Evolutionary conservation across 2,888 invertebrate genomes (phyloP), one percentile per base, ranked within the genome.

Genomic region (Epsilonema sp.): DNA sequence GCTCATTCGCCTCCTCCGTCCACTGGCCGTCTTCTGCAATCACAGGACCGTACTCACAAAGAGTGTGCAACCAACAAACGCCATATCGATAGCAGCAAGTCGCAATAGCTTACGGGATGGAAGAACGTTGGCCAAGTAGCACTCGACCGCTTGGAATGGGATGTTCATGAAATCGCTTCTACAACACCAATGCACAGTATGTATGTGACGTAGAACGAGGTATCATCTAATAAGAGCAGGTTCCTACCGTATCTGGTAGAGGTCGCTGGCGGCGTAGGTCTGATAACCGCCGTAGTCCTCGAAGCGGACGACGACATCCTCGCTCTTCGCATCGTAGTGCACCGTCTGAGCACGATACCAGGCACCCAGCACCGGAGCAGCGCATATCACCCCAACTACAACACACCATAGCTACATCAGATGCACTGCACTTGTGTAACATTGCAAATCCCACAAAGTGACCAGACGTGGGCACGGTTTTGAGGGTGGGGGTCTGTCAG

Each of bases 131-230:
- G 85, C 85, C 62, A 97, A 72, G 65, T 80, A 76, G 65, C 90
- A 86, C 73, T 97, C 94, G 43, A 84, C 80, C 49, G 92, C 86
- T 76, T 94, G 92, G 76, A 94, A 94, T 46, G 94, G 94, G 66
- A 92, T 73, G 49, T 78, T 74, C 75, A 90, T 79, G 67, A 87
- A 90, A 70, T 94, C 90, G 46, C 79, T 79, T 58, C 87, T 69
- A 55, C 42, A 57, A 53, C 16, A 5, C 44, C 22, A 39, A 46
- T n/a, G n/a, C n/a, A n/a, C n/a, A n/a, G n/a, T n/a, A n/a, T n/a
- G n/a, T n/a, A n/a, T n/a, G n/a, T 46, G 22, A n/a, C 16, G 5
- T 3, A 19, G 22, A 36, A 16, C 3, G 37, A 11, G 22, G 4
- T 26, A 11, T 43, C 13, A 36, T 40, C n/a, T n/a, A n/a, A n/a